phyloP scores from a whole-genome alignment of 2,888 invertebrate species.

The Platerodrilus igneus region DNA sequence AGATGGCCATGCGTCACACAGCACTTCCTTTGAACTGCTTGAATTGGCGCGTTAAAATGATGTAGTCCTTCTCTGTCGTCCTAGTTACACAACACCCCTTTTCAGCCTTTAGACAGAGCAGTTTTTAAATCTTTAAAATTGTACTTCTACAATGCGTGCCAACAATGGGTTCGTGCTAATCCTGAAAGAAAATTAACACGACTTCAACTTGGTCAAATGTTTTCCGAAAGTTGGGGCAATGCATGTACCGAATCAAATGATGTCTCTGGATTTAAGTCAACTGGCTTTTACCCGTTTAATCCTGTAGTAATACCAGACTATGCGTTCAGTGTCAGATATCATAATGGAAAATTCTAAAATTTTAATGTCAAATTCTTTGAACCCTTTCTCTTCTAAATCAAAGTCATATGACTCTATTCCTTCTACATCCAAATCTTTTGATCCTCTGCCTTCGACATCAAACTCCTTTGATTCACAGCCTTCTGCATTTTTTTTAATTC shows the following conservation, averaged over 20 bases:
- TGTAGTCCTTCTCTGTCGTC: slow-evolving; percentile 19
- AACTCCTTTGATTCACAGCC: too few relatives aligned
- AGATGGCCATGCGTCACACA: slow-evolving; percentile 22
- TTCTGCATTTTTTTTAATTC: too few relatives aligned
- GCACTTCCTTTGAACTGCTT: too few relatives aligned
- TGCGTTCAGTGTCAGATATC: too few relatives aligned
- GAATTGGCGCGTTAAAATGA: too few relatives aligned
- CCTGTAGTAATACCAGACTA: slow-evolving; percentile 29
- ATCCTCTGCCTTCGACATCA: too few relatives aligned
- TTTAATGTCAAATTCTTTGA: too few relatives aligned
- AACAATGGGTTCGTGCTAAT: slow-evolving; percentile 14
- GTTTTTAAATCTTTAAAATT: slow-evolving; percentile 19
- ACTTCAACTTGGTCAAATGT: slow-evolving; percentile 23
- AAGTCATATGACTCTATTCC: too few relatives aligned
- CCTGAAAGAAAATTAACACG: slow-evolving; percentile 18
- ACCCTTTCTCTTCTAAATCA: too few relatives aligned
- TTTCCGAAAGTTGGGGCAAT: slow-evolving; percentile 24
- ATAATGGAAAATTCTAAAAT: too few relatives aligned
- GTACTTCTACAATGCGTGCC: slow-evolving; percentile 14
- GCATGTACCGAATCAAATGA: slow-evolving; percentile 26
- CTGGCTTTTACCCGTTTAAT: slow-evolving; percentile 27
- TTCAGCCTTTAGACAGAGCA: slow-evolving; percentile 20
- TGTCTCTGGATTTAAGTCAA: slow-evolving; percentile 24
- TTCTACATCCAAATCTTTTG: too few relatives aligned
- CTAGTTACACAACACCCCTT: slow-evolving; percentile 22